Percentiles rank a stretch among this genome's conserved stretches.
Evolutionary conservation across 2,888 invertebrate species (phyloP).

Genomic region (Mesoligia furuncula): DNA sequence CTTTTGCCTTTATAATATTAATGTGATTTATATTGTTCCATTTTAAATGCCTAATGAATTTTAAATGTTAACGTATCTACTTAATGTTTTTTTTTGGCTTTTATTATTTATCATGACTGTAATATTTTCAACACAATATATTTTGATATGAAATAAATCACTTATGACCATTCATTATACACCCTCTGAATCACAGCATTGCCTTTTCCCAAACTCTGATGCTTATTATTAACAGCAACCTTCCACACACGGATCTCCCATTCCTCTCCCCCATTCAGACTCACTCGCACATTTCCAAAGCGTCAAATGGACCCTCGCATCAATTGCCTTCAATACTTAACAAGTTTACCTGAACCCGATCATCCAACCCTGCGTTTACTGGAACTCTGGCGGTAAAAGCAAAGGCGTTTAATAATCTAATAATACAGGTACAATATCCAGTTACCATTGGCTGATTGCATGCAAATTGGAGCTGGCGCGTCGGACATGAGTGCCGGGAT

Average conservation of each 20-base stretch:
- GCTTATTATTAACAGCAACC: too few relatives aligned
- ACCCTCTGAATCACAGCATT: neutral
- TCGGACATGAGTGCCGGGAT: conserved; percentile 62
- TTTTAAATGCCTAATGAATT: too few relatives aligned
- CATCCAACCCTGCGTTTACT: conserved; percentile 14
- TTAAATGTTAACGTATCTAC: too few relatives aligned
- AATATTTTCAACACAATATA: too few relatives aligned
- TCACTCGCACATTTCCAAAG: conserved; percentile 8
- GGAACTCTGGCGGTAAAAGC: conserved; percentile 1
- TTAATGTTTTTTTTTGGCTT: too few relatives aligned
- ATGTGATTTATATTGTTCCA: too few relatives aligned
- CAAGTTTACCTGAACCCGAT: conserved; percentile 33
- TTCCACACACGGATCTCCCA: neutral
- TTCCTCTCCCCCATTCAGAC: too few relatives aligned
- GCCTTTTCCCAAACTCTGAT: too few relatives aligned
- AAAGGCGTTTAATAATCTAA: conserved; percentile 65
- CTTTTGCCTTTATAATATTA: too few relatives aligned
- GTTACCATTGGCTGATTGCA: conserved; percentile 65
- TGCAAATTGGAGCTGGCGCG: conserved; percentile 70
- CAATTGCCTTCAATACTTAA: conserved; percentile 33
- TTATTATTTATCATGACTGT: too few relatives aligned
- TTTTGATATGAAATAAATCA: too few relatives aligned
- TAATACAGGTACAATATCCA: conserved; percentile 68
- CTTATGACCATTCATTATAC: neutral
- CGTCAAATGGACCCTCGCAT: conserved; percentile 1